Percentiles rank a stretch among this genome's conserved stretches.
Evolutionary conservation across 1,140 invertebrate genomes (phyloP).

Genomic region (Drosophila arawakana): DNA sequence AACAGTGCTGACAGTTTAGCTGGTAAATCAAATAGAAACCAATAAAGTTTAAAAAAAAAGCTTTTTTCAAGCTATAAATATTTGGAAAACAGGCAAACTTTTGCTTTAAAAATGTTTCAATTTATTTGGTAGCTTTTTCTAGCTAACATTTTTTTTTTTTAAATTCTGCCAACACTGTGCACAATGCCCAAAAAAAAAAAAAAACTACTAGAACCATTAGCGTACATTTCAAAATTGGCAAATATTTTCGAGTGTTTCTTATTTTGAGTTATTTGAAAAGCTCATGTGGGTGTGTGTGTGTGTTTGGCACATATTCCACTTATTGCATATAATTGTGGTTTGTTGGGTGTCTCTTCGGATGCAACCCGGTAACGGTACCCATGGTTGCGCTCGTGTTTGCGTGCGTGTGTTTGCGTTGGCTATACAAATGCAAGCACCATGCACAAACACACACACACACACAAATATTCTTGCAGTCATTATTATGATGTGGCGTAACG

Average conservation of each 20-base stretch:
- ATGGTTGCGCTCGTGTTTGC: conserved; percentile 23
- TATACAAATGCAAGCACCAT: background rate
- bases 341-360: conserved; percentile 10
- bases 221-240: conserved; percentile 44
- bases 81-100: no score
- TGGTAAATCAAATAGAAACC: no score
- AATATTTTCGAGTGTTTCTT: conserved; percentile 25
- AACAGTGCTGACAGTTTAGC: no score
- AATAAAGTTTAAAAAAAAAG: no score
- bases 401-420: conserved; percentile 4
- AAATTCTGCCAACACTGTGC: no score
- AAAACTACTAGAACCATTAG: conserved; percentile 7
- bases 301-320: background rate
- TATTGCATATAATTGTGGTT: background rate
- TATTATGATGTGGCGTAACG: conserved; percentile 53
- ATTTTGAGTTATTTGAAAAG: conserved; percentile 6
- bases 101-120: no score
- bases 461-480: conserved; percentile 21
- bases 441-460: background rate
- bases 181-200: no score
- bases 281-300: background rate
- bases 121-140: no score
- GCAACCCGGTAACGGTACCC: conserved; percentile 39
- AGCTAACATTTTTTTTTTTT: no score
- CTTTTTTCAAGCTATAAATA: no score